These are phyloP conservation scores for Hyperopisus bebe DNA, from an alignment of 2,113 vertebrate genomes.

Conservation along the genomic window DNA sequence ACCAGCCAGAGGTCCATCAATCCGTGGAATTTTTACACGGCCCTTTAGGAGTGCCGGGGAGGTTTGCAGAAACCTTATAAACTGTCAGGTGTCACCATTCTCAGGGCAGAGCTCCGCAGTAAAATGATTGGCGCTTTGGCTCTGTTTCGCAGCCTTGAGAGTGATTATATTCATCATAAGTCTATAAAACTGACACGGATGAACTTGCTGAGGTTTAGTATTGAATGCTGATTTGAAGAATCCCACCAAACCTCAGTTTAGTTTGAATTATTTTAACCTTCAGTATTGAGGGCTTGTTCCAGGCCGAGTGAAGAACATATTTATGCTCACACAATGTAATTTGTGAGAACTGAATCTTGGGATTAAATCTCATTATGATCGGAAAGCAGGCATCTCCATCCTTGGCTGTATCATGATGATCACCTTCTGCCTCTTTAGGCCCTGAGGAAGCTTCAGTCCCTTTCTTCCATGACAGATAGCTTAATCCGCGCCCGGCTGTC, in stretches of 20 bases:
- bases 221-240: not conserved
- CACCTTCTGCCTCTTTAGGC: not conserved
- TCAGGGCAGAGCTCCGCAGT: not conserved
- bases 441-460: not conserved
- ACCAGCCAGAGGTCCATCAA: conserved; percentile 23
- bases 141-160: not conserved
- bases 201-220: not conserved
- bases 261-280: not conserved
- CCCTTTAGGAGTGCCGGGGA: not conserved
- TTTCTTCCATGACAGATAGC: not conserved
- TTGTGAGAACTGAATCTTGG: not conserved
- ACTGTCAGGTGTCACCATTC: not conserved
- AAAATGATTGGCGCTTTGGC: not conserved
- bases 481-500: not conserved
- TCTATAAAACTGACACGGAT: not conserved
- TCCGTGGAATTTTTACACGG: not conserved
- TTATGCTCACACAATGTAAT: not conserved
- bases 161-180: not conserved
- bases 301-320: not conserved
- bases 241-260: not conserved
- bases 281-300: not conserved
- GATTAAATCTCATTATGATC: not conserved
- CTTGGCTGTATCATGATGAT: not conserved
- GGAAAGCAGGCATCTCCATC: not conserved
- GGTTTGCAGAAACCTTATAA: not conserved